Conservation (phyloP, 2,888 invertebrate species). For the Listrodromus nycthemerus region DNA sequence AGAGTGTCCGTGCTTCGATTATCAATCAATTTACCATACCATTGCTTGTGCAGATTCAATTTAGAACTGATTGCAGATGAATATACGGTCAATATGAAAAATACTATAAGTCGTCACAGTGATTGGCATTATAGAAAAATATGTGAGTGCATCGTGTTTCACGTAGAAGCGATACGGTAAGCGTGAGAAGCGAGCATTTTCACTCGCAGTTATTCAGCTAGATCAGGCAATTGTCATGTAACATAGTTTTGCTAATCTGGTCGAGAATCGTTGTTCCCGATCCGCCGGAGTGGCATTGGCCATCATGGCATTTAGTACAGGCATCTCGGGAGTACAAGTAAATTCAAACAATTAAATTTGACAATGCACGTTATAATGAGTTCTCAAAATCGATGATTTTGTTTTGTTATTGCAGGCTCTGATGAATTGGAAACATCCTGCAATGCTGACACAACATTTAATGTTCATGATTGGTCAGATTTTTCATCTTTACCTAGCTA, state of each 20-base stretch:
- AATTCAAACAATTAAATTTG: background rate
- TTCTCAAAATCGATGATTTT: background rate
- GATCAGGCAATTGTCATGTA: background rate
- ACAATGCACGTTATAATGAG: background rate
- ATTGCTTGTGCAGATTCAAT: background rate
- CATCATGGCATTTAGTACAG: background rate
- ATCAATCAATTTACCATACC: background rate
- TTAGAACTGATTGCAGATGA: background rate
- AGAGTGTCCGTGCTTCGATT: no score
- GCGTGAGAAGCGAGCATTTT: background rate
- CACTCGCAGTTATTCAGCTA: no score
- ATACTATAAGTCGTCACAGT: background rate
- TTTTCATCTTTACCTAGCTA: slow-evolving; percentile 7
- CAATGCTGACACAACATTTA: background rate
- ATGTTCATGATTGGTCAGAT: background rate
- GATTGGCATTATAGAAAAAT: background rate
- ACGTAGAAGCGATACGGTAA: background rate
- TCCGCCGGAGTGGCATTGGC: background rate
- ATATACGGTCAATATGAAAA: background rate
- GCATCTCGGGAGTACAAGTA: background rate
- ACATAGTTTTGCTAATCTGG: background rate
- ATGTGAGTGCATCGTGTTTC: background rate
- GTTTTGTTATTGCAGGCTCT: background rate
- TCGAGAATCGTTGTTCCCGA: background rate
- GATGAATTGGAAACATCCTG: background rate